phyloP scores from a whole-genome alignment of 2,797 vertebrate genomes.

The Fistularia commersonii region DNA sequence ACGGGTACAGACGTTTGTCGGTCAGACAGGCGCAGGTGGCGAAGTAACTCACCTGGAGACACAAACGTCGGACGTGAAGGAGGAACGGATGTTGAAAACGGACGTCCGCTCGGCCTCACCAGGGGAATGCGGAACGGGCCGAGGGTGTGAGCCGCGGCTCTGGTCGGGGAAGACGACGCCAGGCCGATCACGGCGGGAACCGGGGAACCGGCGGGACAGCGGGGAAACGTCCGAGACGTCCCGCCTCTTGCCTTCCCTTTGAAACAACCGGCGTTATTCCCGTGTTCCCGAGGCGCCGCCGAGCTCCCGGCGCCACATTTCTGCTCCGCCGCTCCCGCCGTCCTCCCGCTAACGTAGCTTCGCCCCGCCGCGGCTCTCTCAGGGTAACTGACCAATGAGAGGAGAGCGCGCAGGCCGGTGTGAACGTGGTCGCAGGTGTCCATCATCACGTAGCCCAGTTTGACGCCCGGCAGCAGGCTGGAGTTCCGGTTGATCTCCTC shows the following conservation, averaged over 20 bases:
- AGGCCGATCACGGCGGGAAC: conserved; percentile 72
- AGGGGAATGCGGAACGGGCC: conserved; percentile 74
- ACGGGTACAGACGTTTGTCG: conserved; percentile 72
- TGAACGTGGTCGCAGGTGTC: conserved; percentile 76
- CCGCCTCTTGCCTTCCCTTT: not conserved
- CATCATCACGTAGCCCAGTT: conserved; percentile 74
- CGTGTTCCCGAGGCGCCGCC: no score
- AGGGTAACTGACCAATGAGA: conserved; percentile 42
- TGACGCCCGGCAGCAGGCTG: conserved; percentile 70
- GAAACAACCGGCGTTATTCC: no score
- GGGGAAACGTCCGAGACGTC: conserved; percentile 23
- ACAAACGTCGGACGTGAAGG: not conserved
- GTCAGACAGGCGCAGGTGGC: conserved; percentile 80
- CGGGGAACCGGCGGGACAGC: conserved; percentile 65
- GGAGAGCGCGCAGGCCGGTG: conserved; percentile 65
- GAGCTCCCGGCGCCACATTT: no score
- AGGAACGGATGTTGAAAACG: no score
- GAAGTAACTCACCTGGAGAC: conserved; percentile 78
- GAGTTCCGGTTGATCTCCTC: conserved; percentile 73
- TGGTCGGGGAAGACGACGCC: conserved; percentile 69
- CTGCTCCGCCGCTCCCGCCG: no score
- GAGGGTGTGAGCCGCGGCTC: conserved; percentile 67
- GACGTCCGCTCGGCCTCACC: conserved; percentile 60
- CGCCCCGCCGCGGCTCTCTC: no score
- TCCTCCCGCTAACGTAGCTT: no score